A percentile compares a stretch with the other conserved stretches of the same genome.
Evolutionary conservation across 2,113 vertebrate genomes (phyloP).

Genomic region (Microtus oregoni): DNA sequence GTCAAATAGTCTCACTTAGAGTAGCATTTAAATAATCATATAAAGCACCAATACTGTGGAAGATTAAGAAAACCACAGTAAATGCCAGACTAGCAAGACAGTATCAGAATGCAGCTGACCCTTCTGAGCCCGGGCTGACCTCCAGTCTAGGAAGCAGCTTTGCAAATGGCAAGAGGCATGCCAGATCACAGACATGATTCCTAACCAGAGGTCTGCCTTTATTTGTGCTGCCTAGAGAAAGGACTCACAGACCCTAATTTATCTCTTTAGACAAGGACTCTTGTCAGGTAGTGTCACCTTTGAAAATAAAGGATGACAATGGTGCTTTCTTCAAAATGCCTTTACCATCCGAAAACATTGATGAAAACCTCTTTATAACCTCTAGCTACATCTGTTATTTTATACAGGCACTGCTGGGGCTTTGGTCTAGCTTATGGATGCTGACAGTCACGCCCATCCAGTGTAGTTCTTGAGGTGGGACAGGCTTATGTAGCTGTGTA

Average conservation of each 20-base stretch:
- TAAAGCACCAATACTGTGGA: slow-evolving; percentile 32
- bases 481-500: not conserved
- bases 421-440: not conserved
- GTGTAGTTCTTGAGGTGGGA: slow-evolving; percentile 2
- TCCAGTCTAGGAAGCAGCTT: slow-evolving; percentile 47
- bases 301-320: slow-evolving; percentile 66
- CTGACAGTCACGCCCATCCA: not conserved
- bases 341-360: slow-evolving; percentile 33
- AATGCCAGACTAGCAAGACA: slow-evolving; percentile 23
- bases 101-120: slow-evolving; percentile 61
- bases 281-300: slow-evolving; percentile 65
- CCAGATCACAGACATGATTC: slow-evolving; percentile 56
- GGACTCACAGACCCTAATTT: slow-evolving; percentile 52
- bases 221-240: slow-evolving; percentile 61
- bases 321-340: slow-evolving; percentile 62
- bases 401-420: slow-evolving; percentile 2
- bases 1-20: slow-evolving; percentile 38
- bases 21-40: slow-evolving; percentile 60
- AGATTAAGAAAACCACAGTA: slow-evolving; percentile 56
- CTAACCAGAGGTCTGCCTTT: slow-evolving; percentile 74
- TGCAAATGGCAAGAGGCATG: slow-evolving; percentile 72
- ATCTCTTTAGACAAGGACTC: slow-evolving; percentile 67
- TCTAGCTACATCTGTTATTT: not conserved
- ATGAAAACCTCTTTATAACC: slow-evolving; percentile 39
- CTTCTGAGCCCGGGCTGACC: slow-evolving; percentile 65